Evolutionary conservation across 2,113 vertebrate genomes (phyloP), one percentile per base, ranked within the genome.

Genomic region (Poeciliopsis prolifica): DNA sequence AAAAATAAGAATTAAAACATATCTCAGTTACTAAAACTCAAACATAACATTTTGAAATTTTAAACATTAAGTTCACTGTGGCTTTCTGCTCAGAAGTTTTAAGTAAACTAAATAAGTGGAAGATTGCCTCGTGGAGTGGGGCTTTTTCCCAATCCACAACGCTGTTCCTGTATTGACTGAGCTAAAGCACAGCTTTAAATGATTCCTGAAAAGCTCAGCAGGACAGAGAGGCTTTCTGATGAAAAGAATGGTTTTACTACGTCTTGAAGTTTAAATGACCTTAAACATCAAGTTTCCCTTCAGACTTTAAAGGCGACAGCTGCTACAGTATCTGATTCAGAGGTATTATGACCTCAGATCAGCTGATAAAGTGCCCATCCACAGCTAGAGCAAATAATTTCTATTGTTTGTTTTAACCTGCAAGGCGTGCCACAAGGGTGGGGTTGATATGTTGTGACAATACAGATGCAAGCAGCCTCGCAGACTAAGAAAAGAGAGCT

Each of bases 331-430:
- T 51, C 40, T 14, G 5, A 61, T 68, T 66, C 37, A 61, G 19
- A 48, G 61, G 28, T 31, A 2, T 48, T 2, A 61, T 54, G 33
- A 72, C 30, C 51, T 69, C 40, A 5, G 13, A 78, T 58, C 0
- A 3, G 54, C 61, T 42, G 2, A 3, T 66, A 54, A 29, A 66
- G 70, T 13, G 54, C 61, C 30, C 9, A 74, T 70, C 40, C 51
- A 68, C 68, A 33, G 44, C 22, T 1, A 62, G 33, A 10, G 60
- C 65, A 74, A 87, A 86, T 69, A 71, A 73, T 63, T 65, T 68
- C 1, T 60, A 9, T 6, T 75, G 84, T 89, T 87, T 81, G 84
- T 70, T 87, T 83, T 87, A 78, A 72, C 40, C 62, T 63, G 29
- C 76, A 76, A 75, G 75, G 75, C 66, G 74, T 81, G 78, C 66